Evolutionary conservation across 2,113 vertebrate species (phyloP).

Genomic region (Syngnathus scovelli): DNA sequence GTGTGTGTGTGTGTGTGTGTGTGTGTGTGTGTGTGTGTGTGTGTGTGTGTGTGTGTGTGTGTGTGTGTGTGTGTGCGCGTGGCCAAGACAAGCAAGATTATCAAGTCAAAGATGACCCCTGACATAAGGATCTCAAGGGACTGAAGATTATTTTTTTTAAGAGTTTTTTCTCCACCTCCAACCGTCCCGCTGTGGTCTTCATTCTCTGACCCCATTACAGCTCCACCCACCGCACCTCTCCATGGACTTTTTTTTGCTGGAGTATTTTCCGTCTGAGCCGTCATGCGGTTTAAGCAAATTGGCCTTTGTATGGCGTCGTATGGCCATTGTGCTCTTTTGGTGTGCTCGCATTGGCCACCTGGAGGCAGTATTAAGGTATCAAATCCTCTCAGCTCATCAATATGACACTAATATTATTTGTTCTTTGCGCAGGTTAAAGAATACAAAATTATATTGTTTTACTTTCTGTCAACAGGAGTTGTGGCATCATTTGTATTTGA

Average conservation of each 20-base stretch:
- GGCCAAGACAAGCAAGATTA: constrained; percentile 59
- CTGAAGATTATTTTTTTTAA: constrained; percentile 38
- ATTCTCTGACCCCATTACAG: constrained; percentile 36
- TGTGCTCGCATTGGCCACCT: not conserved
- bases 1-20: too few relatives aligned
- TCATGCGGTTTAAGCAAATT: constrained; percentile 45
- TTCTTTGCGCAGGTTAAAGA: too few relatives aligned
- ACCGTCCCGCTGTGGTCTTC: constrained; percentile 38
- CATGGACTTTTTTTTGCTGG: not conserved
- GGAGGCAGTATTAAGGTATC: too few relatives aligned
- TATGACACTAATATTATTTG: too few relatives aligned
- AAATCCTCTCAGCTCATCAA: too few relatives aligned
- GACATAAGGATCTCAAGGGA: constrained; percentile 67
- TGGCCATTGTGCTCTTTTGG: too few relatives aligned
- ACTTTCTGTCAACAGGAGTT: not conserved
- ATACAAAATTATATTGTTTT: not conserved
- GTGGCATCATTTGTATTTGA: not conserved
- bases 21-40: too few relatives aligned
- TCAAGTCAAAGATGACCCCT: constrained; percentile 73
- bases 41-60: not conserved
- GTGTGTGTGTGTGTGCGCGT: not conserved
- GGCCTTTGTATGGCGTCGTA: not conserved
- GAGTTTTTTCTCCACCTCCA: constrained; percentile 36
- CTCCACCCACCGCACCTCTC: constrained; percentile 5
- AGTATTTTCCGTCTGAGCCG: constrained; percentile 46